Evolutionary conservation across 2,888 invertebrate genomes (phyloP).

Genomic region (Mechanitis mazaeus): DNA sequence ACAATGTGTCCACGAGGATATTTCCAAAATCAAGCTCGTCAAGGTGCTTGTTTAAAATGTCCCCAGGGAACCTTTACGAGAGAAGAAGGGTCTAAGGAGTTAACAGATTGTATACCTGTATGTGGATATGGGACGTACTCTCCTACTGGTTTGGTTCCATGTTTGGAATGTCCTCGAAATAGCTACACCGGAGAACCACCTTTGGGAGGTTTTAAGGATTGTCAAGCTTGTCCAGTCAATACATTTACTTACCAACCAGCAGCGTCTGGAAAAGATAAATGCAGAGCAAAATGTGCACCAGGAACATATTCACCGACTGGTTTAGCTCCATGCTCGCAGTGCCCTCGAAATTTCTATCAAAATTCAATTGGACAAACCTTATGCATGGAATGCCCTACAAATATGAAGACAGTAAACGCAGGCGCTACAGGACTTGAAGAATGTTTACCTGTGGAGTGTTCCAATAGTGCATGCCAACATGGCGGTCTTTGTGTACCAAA

Average conservation of each 20-base stretch:
- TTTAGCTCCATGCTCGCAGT: constrained; percentile 93
- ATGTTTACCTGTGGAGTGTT: constrained; percentile 91
- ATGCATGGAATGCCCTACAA: constrained; percentile 93
- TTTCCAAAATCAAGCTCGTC: constrained; percentile 94
- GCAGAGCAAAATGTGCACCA: constrained; percentile 90
- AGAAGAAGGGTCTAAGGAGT: constrained; percentile 91
- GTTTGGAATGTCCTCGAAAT: constrained; percentile 94
- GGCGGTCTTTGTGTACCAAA: constrained; percentile 93
- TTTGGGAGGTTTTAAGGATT: constrained; percentile 93
- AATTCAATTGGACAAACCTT: constrained; percentile 87
- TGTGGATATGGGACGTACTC: constrained; percentile 98
- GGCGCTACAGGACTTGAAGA: constrained; percentile 90
- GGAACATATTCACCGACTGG: constrained; percentile 96
- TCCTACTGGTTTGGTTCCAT: constrained; percentile 94
- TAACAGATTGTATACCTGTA: constrained; percentile 92
- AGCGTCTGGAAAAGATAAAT: constrained; percentile 88
- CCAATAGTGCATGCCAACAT: constrained; percentile 91
- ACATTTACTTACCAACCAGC: constrained; percentile 94
- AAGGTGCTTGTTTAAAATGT: constrained; percentile 92
- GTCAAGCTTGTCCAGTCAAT: constrained; percentile 92
- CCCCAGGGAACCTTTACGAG: constrained; percentile 95
- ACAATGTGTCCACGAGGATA: constrained; percentile 93
- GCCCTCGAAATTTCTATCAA: constrained; percentile 95
- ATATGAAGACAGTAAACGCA: constrained; percentile 88
- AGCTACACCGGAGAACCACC: constrained; percentile 93